phyloP scores from a whole-genome alignment of 2,113 vertebrate species.

The Pluvialis apricaria region DNA sequence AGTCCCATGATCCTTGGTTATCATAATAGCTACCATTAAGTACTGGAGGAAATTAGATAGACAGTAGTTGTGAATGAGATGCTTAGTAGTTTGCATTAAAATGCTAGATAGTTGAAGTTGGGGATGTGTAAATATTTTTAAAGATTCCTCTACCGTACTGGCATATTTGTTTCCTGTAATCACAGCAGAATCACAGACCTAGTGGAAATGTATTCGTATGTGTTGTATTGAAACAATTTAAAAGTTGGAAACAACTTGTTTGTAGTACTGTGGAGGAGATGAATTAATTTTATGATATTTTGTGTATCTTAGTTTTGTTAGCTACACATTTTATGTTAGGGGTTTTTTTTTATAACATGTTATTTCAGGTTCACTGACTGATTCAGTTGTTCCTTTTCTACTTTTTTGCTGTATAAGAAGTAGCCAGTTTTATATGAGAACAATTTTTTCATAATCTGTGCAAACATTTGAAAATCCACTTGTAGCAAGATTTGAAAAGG shows the following conservation, averaged over 20 bases:
- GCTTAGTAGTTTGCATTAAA: neutral
- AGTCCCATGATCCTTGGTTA: constrained; percentile 70
- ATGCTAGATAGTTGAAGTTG: neutral
- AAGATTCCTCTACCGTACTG: neutral
- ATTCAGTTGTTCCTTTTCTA: neutral
- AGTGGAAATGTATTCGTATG: neutral
- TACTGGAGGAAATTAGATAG: constrained; percentile 63
- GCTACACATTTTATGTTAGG: neutral
- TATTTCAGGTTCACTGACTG: neutral
- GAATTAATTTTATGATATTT: neutral
- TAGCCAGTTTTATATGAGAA: neutral
- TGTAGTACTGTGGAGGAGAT: neutral
- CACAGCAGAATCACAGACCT: neutral
- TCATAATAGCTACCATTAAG: constrained; percentile 49
- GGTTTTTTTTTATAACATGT: neutral
- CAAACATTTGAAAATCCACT: constrained; percentile 29
- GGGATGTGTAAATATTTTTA: neutral
- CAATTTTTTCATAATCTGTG: neutral
- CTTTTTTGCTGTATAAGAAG: neutral
- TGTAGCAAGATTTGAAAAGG: neutral
- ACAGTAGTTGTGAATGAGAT: constrained; percentile 35
- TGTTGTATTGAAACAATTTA: neutral
- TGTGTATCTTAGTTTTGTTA: neutral
- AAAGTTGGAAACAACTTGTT: neutral
- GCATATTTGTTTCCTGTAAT: neutral